Conservation (phyloP, 2,797 vertebrate genomes). For the Tragopan temminckii region DNA sequence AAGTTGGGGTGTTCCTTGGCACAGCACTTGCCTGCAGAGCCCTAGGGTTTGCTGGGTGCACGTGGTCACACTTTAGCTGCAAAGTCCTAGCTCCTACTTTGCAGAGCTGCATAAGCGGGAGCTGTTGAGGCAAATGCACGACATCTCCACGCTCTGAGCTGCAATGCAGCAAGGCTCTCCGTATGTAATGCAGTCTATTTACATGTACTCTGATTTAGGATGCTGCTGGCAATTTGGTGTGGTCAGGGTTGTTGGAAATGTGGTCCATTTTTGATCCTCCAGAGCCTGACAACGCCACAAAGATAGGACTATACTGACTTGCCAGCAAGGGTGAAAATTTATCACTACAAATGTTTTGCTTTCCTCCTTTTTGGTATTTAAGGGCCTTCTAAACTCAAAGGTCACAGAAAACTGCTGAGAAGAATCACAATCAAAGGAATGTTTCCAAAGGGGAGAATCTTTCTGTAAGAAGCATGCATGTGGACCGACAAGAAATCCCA, state of each 20-base stretch:
- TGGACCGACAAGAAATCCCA: constrained; percentile 20
- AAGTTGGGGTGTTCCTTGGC: not conserved
- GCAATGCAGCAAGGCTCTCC: not conserved
- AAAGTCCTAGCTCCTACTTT: not conserved
- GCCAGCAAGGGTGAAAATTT: not conserved
- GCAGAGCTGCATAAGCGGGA: not conserved
- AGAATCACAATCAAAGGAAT: constrained; percentile 44
- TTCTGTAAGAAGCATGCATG: not conserved
- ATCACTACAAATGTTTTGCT: constrained; percentile 51
- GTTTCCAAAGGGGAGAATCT: constrained; percentile 31
- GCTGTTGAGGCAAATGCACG: not conserved
- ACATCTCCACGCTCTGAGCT: not conserved
- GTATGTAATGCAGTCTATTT: not conserved
- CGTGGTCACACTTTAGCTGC: not conserved
- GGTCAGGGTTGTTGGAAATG: not conserved
- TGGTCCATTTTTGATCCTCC: constrained; percentile 4
- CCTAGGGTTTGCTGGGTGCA: not conserved
- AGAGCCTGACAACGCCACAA: not conserved
- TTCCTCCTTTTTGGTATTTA: constrained; percentile 37
- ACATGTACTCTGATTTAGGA: not conserved
- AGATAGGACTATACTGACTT: not conserved
- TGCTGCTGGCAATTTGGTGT: not conserved
- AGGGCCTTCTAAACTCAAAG: constrained; percentile 55
- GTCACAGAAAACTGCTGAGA: constrained; percentile 56
- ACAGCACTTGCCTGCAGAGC: not conserved